phyloP scores from a whole-genome alignment of 2,113 vertebrate genomes.

The Stictonetta naevosa region DNA sequence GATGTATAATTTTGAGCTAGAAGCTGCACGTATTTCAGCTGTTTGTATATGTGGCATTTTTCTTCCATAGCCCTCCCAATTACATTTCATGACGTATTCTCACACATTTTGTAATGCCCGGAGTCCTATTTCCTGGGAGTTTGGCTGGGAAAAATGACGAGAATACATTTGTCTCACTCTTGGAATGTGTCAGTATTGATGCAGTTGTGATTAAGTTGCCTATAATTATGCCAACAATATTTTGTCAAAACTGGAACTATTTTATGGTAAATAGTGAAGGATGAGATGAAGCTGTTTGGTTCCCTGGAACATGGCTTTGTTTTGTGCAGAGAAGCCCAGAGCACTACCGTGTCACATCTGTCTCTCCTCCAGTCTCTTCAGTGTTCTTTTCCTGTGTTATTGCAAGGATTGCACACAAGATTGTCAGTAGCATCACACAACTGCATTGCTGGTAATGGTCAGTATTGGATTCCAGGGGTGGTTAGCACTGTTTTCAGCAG shows the following conservation, averaged over 20 bases:
- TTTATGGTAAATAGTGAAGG: not conserved
- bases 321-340: not conserved
- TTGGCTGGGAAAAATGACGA: not conserved
- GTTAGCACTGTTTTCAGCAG: conserved; percentile 71
- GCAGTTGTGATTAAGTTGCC: not conserved
- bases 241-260: not conserved
- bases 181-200: not conserved
- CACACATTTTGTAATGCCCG: not conserved
- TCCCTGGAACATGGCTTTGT: not conserved
- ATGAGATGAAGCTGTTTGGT: not conserved
- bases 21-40: not conserved
- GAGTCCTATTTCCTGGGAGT: not conserved
- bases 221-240: not conserved
- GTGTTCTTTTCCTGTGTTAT: not conserved
- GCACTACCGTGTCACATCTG: not conserved
- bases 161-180: not conserved
- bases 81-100: not conserved
- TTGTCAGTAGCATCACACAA: conserved; percentile 54
- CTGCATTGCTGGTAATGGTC: conserved; percentile 52
- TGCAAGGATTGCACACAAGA: conserved; percentile 50
- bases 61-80: not conserved
- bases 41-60: not conserved
- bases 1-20: not conserved
- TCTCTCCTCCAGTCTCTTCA: not conserved
- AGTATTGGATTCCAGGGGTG: conserved; percentile 69